Base-by-base conservation (phyloP, 1,140 invertebrate species). In the Drosophila cardini region DNA sequence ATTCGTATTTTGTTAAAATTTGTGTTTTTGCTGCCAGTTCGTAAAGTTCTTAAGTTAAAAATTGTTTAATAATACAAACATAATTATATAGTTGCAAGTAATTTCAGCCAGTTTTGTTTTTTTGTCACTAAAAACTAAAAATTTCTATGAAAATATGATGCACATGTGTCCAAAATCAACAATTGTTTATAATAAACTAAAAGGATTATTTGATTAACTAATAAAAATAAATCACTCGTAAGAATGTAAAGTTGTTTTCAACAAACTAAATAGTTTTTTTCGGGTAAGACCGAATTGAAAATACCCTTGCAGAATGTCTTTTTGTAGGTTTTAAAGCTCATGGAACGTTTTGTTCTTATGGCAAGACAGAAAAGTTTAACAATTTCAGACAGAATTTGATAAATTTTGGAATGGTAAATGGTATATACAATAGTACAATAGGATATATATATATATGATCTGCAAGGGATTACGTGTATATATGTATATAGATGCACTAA, bases 241-340 rank as follows among this genome's bases (percentile, higher is more conserved):
- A 42, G 52, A 71, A 60, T 60, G 50, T 48, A 45, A n/a, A 7
- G 1, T 16, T 48, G 2, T 48, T 36, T 48, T 32, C 32, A 68
- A 53, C 9, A 40, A 40, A 21, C 46, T 18, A 3, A 18, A 34
- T 4, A n/a, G n/a, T n/a, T n/a, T 26, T 11, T 32, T 57, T 30
- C 62, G 69, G 53, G 21, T 5, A 5, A 21, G n/a, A 72, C 69
- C 69, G 62, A 67, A 72, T 36, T 58, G 18, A 16, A 53, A 58
- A 38, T 72, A 36, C 64, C 63, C 63, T 72, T 68, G 63, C 55
- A 72, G 70, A 36, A 50, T 62, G n/a, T n/a, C 5, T 50, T 26
- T 30, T 8, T 60, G 2, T n/a, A 57, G 43, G 13, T 36, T 36
- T 43, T 40, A 38, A 42, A 48, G 53, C 50, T 53, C 26, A 40